A percentile compares a stretch with the other conserved stretches of the same genome.
Conservation (phyloP, 2,888 invertebrate species). For the Macropis europaea region DNA sequence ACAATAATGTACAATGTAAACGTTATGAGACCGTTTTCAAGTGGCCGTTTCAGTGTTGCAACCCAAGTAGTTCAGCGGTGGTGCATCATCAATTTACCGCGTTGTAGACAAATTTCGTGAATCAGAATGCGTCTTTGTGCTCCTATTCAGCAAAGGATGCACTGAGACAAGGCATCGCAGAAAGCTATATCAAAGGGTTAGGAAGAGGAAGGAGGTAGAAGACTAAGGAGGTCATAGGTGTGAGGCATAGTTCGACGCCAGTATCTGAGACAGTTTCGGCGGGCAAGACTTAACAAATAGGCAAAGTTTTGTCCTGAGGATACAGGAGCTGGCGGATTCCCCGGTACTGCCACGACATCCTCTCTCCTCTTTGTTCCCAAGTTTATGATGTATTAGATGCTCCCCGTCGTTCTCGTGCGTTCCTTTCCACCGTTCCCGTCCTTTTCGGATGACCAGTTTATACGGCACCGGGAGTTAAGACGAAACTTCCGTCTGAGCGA, state of each 20-base stretch:
- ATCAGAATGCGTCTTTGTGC: constrained; percentile 21
- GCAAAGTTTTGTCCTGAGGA: constrained; percentile 76
- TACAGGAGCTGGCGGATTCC: constrained; percentile 71
- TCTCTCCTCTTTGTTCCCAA: constrained; percentile 78
- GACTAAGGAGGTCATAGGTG: constrained; percentile 59
- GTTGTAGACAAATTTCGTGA: constrained; percentile 24
- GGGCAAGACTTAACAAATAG: constrained; percentile 80
- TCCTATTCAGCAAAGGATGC: constrained; percentile 55
- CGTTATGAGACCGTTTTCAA: no score
- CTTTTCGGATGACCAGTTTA: constrained; percentile 56
- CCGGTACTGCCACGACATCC: constrained; percentile 75
- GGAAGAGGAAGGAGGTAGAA: constrained; percentile 47
- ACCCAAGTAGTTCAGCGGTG: no score
- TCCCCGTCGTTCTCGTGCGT: constrained; percentile 51
- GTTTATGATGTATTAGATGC: constrained; percentile 79
- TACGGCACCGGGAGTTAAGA: constrained; percentile 48
- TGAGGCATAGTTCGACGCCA: constrained; percentile 70
- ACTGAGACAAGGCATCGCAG: constrained; percentile 31
- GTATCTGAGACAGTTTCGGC: constrained; percentile 77
- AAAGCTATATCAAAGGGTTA: constrained; percentile 19
- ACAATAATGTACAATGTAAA: no score
- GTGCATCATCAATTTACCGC: constrained; percentile 26
- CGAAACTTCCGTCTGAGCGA: constrained; percentile 29
- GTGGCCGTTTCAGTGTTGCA: no score
- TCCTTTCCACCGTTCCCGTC: constrained; percentile 45